Conservation (phyloP, 2,113 vertebrate genomes). For the Barbus barbus region DNA sequence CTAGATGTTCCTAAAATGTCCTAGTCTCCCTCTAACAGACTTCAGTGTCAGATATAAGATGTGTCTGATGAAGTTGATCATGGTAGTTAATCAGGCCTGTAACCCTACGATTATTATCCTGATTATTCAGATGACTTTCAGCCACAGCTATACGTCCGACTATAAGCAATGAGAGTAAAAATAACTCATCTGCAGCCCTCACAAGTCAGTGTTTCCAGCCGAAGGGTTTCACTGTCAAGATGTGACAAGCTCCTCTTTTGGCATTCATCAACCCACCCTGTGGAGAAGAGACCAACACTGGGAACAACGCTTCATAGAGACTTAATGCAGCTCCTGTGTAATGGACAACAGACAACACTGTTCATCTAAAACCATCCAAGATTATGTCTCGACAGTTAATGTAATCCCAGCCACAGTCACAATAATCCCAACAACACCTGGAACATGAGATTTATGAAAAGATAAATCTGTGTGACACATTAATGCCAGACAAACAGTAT, state of each 20-base stretch:
- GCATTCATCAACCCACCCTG: conserved; percentile 28
- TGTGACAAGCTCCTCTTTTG: conserved; percentile 48
- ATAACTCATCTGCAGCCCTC: conserved; percentile 60
- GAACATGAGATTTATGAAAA: background rate
- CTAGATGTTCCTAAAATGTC: too few species aligned
- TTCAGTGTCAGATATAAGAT: background rate
- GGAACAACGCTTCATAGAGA: background rate
- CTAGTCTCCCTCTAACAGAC: too few species aligned
- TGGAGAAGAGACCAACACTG: conserved; percentile 11
- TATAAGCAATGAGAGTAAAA: conserved; percentile 48
- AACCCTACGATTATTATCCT: conserved; percentile 4
- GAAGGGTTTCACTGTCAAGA: conserved; percentile 55
- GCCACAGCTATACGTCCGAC: background rate
- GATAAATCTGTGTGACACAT: background rate
- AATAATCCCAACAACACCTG: background rate
- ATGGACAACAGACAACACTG: background rate
- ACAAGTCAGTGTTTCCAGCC: conserved; percentile 52
- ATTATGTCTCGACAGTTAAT: background rate
- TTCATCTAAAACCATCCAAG: background rate
- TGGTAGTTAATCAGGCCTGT: background rate
- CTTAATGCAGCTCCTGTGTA: background rate
- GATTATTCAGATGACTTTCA: conserved; percentile 25
- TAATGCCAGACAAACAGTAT: background rate
- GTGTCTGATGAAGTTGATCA: background rate
- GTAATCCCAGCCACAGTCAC: background rate